These are phyloP conservation scores for Anseranas semipalmata DNA, from an alignment of 2,113 vertebrate genomes.

Conservation along the genomic window DNA sequence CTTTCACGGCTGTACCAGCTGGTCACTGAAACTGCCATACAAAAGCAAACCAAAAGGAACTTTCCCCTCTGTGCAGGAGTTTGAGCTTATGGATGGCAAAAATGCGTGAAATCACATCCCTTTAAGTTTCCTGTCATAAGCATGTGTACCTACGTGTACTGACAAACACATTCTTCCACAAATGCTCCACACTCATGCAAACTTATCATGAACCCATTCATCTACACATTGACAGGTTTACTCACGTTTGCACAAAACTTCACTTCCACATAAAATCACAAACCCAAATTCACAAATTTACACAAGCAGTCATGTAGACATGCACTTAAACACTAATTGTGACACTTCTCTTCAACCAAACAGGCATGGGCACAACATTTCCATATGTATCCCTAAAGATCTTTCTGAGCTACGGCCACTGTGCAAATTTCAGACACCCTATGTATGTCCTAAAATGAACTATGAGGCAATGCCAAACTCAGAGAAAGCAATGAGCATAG, in stretches of 20 bases:
- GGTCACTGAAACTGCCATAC: not conserved
- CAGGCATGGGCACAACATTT: not conserved
- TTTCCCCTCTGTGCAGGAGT: not conserved
- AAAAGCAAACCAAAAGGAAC: not conserved
- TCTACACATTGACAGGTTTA: not conserved
- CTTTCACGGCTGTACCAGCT: not conserved
- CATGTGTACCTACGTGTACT: not conserved
- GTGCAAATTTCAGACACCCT: not conserved
- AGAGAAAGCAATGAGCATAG: not conserved
- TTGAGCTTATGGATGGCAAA: not conserved
- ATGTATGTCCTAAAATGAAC: not conserved
- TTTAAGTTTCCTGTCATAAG: not conserved
- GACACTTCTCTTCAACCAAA: not conserved
- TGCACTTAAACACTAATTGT: not conserved
- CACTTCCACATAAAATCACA: not conserved
- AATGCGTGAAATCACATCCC: not conserved
- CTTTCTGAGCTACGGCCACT: not conserved
- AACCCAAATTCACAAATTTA: not conserved
- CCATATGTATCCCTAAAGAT: not conserved
- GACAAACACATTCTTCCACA: not conserved
- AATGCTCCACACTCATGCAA: not conserved
- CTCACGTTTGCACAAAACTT: not conserved
- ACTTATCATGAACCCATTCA: not conserved
- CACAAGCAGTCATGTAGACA: not conserved
- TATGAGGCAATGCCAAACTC: not conserved